Base-by-base conservation (phyloP, 2,888 invertebrate genomes). In the Parnassius glacialis region DNA sequence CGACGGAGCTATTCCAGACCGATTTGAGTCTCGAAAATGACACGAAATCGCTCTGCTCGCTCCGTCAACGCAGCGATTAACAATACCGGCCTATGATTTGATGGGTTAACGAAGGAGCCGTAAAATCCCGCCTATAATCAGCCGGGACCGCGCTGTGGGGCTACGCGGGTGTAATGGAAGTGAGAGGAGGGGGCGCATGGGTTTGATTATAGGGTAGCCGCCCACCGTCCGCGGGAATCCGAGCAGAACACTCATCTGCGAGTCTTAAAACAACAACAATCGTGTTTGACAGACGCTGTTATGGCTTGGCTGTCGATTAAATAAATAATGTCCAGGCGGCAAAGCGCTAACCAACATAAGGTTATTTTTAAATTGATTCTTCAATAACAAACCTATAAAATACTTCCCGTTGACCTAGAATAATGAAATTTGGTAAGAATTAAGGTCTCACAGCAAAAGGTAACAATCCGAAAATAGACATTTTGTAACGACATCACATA, bases 151-250 rank as follows among this genome's bases (percentile, higher is more conserved):
- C 78, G 78, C 78, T 13, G 48, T 13, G 48, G 48, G 48, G 16
- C 48, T 48, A 13, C 13, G 48, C 16, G 48, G 48, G 48, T 48
- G 48, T 48, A 13, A 9, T 13, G 13, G 48, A 9, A 13, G 48
- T n/a, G 48, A n/a, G 45, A n/a, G 48, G 13, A 71, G 67, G 66
- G 73, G 72, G 73, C 72, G 74, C 77, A 74, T 73, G 68, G 70
- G 65, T n/a, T 41, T 85, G 90, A 90, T 90, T 90, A 84, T 74
- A 87, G 90, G 88, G 85, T 86, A 80, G 78, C 85, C 90, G 88
- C 90, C 90, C 87, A 89, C 78, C 74, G 80, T 16, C 65, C 74
- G 71, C 76, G 76, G 75, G 76, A 80, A 79, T 68, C 74, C 74
- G 70, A 74, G 76, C 76, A 74, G 71, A 74, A 75, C 79, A 48